These are phyloP conservation scores for Coenobita brevimanus DNA, from an alignment of 1,140 invertebrate genomes.

Conservation along the genomic window DNA sequence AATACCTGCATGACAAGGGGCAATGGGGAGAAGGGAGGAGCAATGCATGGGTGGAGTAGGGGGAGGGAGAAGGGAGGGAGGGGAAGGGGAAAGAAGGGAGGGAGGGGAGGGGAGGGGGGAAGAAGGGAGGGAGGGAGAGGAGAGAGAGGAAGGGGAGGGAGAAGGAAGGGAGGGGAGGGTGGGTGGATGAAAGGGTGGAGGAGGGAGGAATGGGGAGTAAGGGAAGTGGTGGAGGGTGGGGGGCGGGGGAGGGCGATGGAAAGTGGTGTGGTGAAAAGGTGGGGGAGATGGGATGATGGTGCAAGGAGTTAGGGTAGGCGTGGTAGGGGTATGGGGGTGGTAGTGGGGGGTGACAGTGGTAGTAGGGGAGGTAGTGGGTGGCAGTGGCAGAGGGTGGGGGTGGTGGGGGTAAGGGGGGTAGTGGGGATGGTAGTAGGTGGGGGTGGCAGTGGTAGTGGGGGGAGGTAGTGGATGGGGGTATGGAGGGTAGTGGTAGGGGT, in stretches of 20 bases:
- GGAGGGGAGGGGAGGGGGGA: not conserved
- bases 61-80: not conserved
- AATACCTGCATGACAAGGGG: too few species aligned
- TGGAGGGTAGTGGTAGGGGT: too few species aligned
- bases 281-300: too few species aligned
- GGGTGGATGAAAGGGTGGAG: not conserved
- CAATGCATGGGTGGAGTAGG: not conserved
- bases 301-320: too few species aligned
- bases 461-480: too few species aligned
- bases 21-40: too few species aligned
- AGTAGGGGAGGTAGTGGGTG: not conserved
- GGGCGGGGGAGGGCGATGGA: not conserved
- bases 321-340: not conserved
- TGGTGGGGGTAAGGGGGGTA: too few species aligned
- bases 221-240: not conserved
- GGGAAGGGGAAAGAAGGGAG: not conserved
- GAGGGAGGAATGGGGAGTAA: not conserved
- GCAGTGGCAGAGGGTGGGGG: too few species aligned
- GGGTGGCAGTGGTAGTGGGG: too few species aligned
- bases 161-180: not conserved
- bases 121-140: not conserved
- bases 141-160: conserved; percentile 5
- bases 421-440: too few species aligned
- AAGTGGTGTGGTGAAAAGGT: too few species aligned
- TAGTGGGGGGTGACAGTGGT: not conserved